Evolutionary conservation across 2,888 invertebrate genomes (phyloP).

Genomic region (Athrips mouffetella): DNA sequence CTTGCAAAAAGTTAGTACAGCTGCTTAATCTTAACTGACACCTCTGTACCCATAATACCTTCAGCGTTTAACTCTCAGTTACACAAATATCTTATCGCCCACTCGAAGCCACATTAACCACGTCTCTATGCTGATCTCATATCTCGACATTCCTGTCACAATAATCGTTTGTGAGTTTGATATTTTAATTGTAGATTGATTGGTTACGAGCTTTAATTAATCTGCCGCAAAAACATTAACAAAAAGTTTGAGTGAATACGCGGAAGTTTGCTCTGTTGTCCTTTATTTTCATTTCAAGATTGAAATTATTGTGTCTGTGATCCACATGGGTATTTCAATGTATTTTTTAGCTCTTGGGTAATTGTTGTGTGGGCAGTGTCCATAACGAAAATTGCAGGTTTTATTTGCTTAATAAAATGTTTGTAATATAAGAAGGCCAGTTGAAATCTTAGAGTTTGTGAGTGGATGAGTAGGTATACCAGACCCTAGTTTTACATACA

Average conservation of each 20-base stretch:
- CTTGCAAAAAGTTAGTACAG: too few relatives aligned
- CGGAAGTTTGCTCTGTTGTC: conserved; percentile 38
- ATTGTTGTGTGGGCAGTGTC: background rate
- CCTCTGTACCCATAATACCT: conserved; percentile 15
- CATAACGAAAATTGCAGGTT: background rate
- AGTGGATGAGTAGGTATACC: conserved; percentile 24
- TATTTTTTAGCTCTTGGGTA: background rate
- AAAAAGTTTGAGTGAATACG: conserved; percentile 27
- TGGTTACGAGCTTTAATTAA: conserved; percentile 38
- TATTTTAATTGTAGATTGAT: conserved; percentile 60
- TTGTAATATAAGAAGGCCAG: conserved; percentile 20
- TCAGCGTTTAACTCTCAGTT: conserved; percentile 31
- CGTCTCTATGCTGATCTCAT: conserved; percentile 49
- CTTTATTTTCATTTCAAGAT: conserved; percentile 19
- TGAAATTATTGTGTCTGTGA: background rate
- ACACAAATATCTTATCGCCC: conserved; percentile 39
- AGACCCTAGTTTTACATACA: conserved; percentile 26
- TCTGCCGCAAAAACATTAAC: conserved; percentile 28
- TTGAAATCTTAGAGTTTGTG: conserved; percentile 28
- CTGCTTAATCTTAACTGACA: too few relatives aligned
- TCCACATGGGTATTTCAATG: background rate
- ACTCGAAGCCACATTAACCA: conserved; percentile 24
- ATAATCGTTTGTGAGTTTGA: conserved; percentile 47
- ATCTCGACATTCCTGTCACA: conserved; percentile 52
- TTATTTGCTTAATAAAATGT: conserved; percentile 9